These are phyloP conservation scores for Carettochelys insculpta DNA, from an alignment of 2,113 vertebrate genomes.

Conservation along the genomic window DNA sequence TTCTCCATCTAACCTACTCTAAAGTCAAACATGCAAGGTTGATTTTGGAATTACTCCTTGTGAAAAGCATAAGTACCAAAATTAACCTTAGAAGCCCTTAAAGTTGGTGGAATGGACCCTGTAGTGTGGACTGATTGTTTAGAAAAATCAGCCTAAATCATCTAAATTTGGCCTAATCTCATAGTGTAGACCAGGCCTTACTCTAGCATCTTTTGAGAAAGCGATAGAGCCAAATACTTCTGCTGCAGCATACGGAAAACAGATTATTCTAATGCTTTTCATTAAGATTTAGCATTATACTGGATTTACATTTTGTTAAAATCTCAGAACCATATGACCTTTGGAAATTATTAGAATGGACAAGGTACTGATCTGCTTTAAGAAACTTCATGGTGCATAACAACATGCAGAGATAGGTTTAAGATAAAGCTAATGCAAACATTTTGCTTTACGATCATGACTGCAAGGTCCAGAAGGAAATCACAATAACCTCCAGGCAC, in stretches of 20 bases:
- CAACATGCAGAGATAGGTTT: not conserved
- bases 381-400: not conserved
- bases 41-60: too few species aligned
- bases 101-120: too few species aligned
- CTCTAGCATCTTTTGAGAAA: not conserved
- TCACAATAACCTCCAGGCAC: not conserved
- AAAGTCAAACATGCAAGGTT: too few species aligned
- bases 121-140: too few species aligned
- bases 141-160: too few species aligned
- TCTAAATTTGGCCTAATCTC: too few species aligned
- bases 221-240: not conserved
- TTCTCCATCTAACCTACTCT: too few species aligned
- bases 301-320: conserved; percentile 11
- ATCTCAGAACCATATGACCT: not conserved
- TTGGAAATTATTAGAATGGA: not conserved
- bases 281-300: conserved; percentile 12
- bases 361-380: not conserved
- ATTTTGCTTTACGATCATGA: not conserved
- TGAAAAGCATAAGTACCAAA: too few species aligned
- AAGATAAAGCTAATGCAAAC: not conserved
- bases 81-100: too few species aligned
- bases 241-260: not conserved
- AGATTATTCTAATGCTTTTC: not conserved
- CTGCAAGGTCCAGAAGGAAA: not conserved
- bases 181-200: too few species aligned